Evolutionary conservation across 1,140 invertebrate genomes (phyloP), one percentile per base, ranked within the genome.

Genomic region (Chrysomallon squamiferum): DNA sequence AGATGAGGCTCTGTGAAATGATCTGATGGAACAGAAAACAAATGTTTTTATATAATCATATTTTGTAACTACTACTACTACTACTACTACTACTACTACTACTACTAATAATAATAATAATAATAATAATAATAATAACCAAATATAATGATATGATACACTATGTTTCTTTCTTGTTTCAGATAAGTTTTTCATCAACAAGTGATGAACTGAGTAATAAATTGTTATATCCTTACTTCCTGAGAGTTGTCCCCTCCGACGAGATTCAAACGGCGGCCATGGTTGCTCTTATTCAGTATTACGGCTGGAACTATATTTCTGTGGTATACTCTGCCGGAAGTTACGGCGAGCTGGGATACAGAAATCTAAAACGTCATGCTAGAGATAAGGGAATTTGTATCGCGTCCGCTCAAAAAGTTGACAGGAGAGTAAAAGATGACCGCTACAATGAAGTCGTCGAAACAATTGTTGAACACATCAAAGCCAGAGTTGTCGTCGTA

Each of bases 321-420:
- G 90, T 90, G 0, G 88, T 92, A 0, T 89, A 89, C 33, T 88
- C 89, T 41, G 89, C 90, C 75, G 90, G 90, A 61, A 89, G 90
- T 73, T 92, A 91, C 74, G 91, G 91, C 20, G 90, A 92, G 78
- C 62, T 57, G 11, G 90, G 87, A 18, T 90, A 88, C 45, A 89
- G 89, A 72, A 89, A 90, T 5, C 92, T 93, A 74, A 89, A 91
- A 27, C 32, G 65, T n/a, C 52, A 87, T 88, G 50, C 89, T 89
- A 73, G 91, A 91, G 0, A 87, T 85, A 27, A 38, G 2, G 90
- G 91, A 68, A 91, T 93, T 20, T 93, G 92, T 79, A 92, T 93
- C 54, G 92, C 92, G 0, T 30, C 62, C 2, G 54, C 52, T 22
- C 54, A 52, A 20, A 63, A 63, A 47, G 45, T 68, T 32, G 29